Evolutionary conservation across 1,140 invertebrate genomes (phyloP).

Genomic region (Potamilus streckersoni): DNA sequence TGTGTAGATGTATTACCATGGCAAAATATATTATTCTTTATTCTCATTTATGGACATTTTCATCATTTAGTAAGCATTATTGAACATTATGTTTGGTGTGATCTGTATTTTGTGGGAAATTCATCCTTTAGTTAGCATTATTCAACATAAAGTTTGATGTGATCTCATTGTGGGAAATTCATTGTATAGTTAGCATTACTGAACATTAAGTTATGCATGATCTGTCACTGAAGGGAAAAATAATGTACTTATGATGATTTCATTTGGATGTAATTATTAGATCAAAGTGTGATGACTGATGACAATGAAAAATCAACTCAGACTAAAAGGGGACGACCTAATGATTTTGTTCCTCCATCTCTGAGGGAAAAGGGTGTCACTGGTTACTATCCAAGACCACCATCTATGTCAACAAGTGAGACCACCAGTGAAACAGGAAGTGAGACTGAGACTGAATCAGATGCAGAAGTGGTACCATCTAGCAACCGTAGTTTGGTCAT

Average conservation of each 20-base stretch:
- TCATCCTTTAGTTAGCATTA: too few species aligned
- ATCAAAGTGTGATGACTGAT: constrained; percentile 43
- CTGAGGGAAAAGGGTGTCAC: constrained; percentile 19
- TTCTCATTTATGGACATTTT: too few species aligned
- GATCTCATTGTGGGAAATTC: too few species aligned
- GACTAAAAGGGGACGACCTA: constrained; percentile 22
- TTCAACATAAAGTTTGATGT: too few species aligned
- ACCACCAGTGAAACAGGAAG: constrained; percentile 6
- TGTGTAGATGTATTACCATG: too few species aligned
- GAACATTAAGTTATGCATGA: too few species aligned
- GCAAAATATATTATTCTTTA: too few species aligned
- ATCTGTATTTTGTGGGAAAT: too few species aligned
- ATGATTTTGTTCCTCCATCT: constrained; percentile 22
- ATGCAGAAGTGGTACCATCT: constrained; percentile 10
- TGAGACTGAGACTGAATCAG: constrained; percentile 34
- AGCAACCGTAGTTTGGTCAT: constrained; percentile 32
- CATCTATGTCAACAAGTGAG: not conserved
- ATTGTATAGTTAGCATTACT: too few species aligned
- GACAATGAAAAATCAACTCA: constrained; percentile 43
- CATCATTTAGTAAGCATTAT: too few species aligned
- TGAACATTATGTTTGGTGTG: too few species aligned
- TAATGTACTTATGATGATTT: not conserved
- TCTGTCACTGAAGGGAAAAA: not conserved
- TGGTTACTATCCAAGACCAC: not conserved
- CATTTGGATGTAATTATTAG: constrained; percentile 19